Evolutionary conservation across 2,113 vertebrate species (phyloP).

Genomic region (Pan troglodytes): DNA sequence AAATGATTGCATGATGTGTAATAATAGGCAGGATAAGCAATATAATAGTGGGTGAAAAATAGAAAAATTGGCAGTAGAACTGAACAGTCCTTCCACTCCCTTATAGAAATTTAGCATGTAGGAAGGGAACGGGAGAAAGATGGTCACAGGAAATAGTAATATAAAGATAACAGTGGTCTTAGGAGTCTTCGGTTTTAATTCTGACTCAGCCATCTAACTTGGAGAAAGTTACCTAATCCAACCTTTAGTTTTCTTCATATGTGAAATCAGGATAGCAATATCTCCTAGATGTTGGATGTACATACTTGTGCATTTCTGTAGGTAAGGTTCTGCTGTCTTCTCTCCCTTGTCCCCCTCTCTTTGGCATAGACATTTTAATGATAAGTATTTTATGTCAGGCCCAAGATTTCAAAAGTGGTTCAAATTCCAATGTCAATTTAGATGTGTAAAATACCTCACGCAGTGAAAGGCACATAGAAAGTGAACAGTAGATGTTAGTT

Average conservation of each 20-base stretch:
- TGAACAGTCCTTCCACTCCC: not conserved
- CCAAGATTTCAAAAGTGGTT: constrained; percentile 22
- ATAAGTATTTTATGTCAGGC: not conserved
- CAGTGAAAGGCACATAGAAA: not conserved
- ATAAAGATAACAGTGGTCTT: not conserved
- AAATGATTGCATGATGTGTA: not conserved
- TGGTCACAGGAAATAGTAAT: not conserved
- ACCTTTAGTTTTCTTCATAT: not conserved
- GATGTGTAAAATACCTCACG: not conserved
- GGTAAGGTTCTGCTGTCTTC: not conserved
- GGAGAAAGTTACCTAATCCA: not conserved
- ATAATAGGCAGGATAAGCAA: not conserved
- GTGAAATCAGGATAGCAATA: not conserved
- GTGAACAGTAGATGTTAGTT: not conserved
- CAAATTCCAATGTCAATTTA: not conserved
- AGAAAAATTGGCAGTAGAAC: not conserved
- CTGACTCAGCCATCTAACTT: not conserved
- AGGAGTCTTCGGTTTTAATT: constrained; percentile 11
- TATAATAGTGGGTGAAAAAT: constrained; percentile 11
- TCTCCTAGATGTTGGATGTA: not conserved
- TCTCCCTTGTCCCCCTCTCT: not conserved
- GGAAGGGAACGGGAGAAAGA: not conserved
- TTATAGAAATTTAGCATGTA: not conserved
- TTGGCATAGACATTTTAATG: not conserved
- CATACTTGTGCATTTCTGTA: not conserved